phyloP scores from a whole-genome alignment of 2,888 invertebrate species.

The Ypsolopha sequella region DNA sequence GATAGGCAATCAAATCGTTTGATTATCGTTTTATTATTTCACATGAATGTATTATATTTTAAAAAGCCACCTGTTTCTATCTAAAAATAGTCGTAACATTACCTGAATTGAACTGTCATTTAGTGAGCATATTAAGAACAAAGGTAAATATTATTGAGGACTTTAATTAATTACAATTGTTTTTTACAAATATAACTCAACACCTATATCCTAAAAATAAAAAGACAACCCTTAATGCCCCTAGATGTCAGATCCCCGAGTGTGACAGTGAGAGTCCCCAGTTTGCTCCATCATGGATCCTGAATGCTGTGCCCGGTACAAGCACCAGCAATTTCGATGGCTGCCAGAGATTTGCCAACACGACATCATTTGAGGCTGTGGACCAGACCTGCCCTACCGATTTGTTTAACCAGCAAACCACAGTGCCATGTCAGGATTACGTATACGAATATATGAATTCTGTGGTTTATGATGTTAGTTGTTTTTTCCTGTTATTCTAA shows the following conservation, averaged over 20 bases:
- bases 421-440: constrained; percentile 27
- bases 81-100: no score
- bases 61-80: no score
- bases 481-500: neutral
- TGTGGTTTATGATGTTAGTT: constrained; percentile 55
- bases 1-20: no score
- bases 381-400: constrained; percentile 32
- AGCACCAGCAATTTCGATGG: constrained; percentile 27
- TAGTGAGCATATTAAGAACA: no score
- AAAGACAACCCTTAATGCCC: neutral
- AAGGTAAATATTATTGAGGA: no score
- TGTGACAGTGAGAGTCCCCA: constrained; percentile 37
- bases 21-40: constrained; percentile 10
- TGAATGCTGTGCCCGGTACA: constrained; percentile 33
- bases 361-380: constrained; percentile 3
- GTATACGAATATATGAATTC: constrained; percentile 45
- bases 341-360: constrained; percentile 35
- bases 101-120: no score
- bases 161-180: no score
- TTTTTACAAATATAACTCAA: no score
- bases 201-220: no score
- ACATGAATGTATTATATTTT: no score
- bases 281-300: constrained; percentile 37
- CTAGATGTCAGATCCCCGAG: constrained; percentile 42
- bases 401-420: constrained; percentile 30